Conservation (phyloP, 1,140 invertebrate species). For the Temnothorax longispinosus region DNA sequence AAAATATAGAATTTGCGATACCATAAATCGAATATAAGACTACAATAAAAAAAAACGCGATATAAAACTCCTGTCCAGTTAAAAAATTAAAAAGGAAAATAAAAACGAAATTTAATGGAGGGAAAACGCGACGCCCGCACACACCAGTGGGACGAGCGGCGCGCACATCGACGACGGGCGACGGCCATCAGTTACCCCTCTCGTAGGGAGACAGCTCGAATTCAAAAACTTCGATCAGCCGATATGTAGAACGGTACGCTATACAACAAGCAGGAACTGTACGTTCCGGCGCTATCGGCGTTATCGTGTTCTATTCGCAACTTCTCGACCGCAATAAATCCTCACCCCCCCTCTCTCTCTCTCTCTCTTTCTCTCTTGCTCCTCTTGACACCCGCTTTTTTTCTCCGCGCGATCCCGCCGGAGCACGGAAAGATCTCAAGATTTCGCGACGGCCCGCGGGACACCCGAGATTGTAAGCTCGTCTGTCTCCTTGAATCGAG, state of each 20-base stretch:
- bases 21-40: slow-evolving; percentile 24
- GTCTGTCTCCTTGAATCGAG: not conserved
- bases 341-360: not conserved
- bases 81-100: slow-evolving; percentile 12
- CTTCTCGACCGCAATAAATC: slow-evolving; percentile 65
- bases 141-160: not conserved
- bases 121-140: not conserved
- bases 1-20: not conserved
- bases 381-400: slow-evolving; percentile 21
- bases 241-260: slow-evolving; percentile 49
- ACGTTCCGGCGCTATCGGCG: slow-evolving; percentile 64
- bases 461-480: slow-evolving; percentile 8
- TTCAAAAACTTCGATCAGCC: slow-evolving; percentile 63
- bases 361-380: not conserved
- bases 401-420: not conserved
- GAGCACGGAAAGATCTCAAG: slow-evolving; percentile 19
- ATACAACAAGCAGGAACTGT: slow-evolving; percentile 48
- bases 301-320: slow-evolving; percentile 68
- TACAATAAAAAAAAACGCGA: slow-evolving; percentile 38
- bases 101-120: not conserved
- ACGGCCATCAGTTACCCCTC: slow-evolving; percentile 41
- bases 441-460: slow-evolving; percentile 42
- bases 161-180: slow-evolving; percentile 10
- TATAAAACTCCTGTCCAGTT: slow-evolving; percentile 15
- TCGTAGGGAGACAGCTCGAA: slow-evolving; percentile 39